Conservation (phyloP, 2,113 vertebrate species). For the Phycodurus eques region DNA sequence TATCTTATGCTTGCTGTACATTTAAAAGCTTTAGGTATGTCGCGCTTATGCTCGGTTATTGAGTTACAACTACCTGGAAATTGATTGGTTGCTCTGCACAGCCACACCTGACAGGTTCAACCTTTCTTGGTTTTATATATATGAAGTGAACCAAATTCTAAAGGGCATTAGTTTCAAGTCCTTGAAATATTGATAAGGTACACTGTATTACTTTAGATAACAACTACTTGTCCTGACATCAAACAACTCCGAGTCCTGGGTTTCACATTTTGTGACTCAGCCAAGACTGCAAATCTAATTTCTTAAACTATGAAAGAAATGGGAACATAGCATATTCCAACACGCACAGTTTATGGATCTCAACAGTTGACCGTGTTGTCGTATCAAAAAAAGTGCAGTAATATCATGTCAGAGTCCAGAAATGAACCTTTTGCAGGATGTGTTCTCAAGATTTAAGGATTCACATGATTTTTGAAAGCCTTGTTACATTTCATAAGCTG, state of each 20-base stretch:
- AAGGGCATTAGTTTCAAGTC: slow-evolving; percentile 31
- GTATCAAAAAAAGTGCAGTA: not conserved
- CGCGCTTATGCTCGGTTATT: not conserved
- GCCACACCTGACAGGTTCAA: slow-evolving; percentile 31
- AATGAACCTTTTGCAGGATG: not conserved
- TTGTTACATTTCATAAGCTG: slow-evolving; percentile 18
- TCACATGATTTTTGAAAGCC: not conserved
- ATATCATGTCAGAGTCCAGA: not conserved
- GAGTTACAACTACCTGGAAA: not conserved
- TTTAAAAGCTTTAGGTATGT: not conserved
- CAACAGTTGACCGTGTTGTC: not conserved
- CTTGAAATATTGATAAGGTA: slow-evolving; percentile 37
- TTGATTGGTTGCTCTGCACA: slow-evolving; percentile 13
- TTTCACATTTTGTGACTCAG: not conserved
- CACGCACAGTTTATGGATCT: not conserved
- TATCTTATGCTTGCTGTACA: not conserved
- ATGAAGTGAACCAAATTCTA: slow-evolving; percentile 13
- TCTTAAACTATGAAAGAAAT: not conserved
- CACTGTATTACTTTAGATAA: slow-evolving; percentile 3
- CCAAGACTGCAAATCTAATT: not conserved
- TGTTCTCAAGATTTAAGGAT: not conserved
- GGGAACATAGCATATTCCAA: not conserved
- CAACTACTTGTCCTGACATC: slow-evolving; percentile 3
- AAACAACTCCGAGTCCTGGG: slow-evolving; percentile 11
- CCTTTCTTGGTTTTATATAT: slow-evolving; percentile 15